These are phyloP conservation scores for Papilio demoleus DNA, from an alignment of 2,888 invertebrate genomes.

Conservation along the genomic window DNA sequence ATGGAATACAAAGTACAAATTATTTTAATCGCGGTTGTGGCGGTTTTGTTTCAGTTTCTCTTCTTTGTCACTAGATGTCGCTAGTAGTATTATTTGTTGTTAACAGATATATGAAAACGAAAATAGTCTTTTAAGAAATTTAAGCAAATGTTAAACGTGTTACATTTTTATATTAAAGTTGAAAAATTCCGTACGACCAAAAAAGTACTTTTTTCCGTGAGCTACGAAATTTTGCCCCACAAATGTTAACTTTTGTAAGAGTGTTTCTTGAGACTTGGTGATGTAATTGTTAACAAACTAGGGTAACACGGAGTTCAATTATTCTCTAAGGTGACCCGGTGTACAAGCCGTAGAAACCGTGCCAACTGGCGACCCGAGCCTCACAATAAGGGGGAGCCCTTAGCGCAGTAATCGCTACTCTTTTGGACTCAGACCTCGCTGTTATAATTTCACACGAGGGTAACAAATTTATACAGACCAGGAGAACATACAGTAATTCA, in stretches of 20 bases:
- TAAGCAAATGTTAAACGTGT: too few relatives aligned
- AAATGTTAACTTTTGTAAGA: not conserved
- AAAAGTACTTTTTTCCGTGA: not conserved
- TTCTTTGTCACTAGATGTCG: constrained; percentile 5
- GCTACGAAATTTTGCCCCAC: not conserved
- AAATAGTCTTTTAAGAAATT: not conserved
- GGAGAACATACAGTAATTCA: not conserved
- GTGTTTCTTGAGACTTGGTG: not conserved
- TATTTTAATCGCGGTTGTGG: not conserved
- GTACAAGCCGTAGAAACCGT: constrained; percentile 5
- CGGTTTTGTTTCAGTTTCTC: constrained; percentile 6
- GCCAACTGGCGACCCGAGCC: constrained; percentile 14
- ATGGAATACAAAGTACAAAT: not conserved
- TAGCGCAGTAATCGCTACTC: constrained; percentile 14
- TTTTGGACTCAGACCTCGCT: constrained; percentile 2
- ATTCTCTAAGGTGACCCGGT: constrained; percentile 13
- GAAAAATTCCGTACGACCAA: too few relatives aligned
- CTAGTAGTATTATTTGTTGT: not conserved
- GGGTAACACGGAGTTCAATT: constrained; percentile 3
- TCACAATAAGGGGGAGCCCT: constrained; percentile 5
- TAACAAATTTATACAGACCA: not conserved
- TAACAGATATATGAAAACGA: too few relatives aligned
- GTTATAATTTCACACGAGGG: not conserved
- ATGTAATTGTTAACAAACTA: not conserved
- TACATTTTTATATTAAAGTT: too few relatives aligned